Conservation (phyloP, 2,888 invertebrate species). For the Argyresthia albistria region DNA sequence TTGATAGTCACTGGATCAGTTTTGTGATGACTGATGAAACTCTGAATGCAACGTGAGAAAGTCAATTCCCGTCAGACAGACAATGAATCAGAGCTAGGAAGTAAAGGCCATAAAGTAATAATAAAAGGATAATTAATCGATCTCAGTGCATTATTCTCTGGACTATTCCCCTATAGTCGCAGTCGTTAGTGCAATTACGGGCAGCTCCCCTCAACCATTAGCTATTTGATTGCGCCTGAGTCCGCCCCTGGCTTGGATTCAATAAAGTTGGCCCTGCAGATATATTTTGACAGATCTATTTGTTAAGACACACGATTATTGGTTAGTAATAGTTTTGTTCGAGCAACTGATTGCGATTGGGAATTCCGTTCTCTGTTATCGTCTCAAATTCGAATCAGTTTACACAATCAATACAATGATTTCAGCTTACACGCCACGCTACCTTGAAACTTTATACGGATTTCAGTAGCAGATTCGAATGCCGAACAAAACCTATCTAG, state of each 20-base stretch:
- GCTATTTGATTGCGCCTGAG: constrained; percentile 46
- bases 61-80: constrained; percentile 6
- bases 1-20: too few relatives aligned
- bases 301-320: constrained; percentile 59
- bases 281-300: constrained; percentile 60
- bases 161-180: constrained; percentile 24
- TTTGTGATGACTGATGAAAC: neutral
- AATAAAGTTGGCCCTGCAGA: constrained; percentile 51
- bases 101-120: constrained; percentile 58
- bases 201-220: constrained; percentile 35
- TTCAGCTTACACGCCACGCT: too few relatives aligned
- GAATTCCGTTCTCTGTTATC: too few relatives aligned
- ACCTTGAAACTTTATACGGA: too few relatives aligned
- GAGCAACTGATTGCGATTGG: constrained; percentile 10
- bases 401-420: too few relatives aligned
- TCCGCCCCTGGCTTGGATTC: constrained; percentile 34
- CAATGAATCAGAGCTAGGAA: constrained; percentile 19
- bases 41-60: neutral
- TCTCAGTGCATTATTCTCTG: constrained; percentile 56
- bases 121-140: constrained; percentile 69
- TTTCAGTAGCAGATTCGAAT: too few relatives aligned
- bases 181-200: constrained; percentile 37
- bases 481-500: neutral
- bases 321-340: constrained; percentile 42
- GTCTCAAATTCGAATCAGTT: too few relatives aligned